Evolutionary conservation across 2,113 vertebrate species (phyloP), one percentile per base, ranked within the genome.

Genomic region (Nesogale talazaci): DNA sequence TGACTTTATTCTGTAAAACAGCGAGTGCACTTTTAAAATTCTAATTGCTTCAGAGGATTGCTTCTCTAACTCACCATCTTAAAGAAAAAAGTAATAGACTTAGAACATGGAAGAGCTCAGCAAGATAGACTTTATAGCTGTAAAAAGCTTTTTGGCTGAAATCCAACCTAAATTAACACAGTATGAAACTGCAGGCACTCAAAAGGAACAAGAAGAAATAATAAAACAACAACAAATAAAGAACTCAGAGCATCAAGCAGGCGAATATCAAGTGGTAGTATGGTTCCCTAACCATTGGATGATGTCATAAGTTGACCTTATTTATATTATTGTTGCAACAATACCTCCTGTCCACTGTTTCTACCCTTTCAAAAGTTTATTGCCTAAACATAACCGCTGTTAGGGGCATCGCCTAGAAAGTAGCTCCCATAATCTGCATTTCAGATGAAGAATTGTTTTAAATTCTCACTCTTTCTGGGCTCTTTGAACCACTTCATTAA

Each of bases 71-170:
- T 86, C 22, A 9, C 42, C 6, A 52, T 87, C 38, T 65, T 90
- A 9, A 61, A 90, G n/a, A 78, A 38, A 74, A 38, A 74, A 22
- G n/a, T 23, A 38, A 56, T 52, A 75, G 56, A 92, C n/a, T 65
- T 15, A 63, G 1, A 87, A 74, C 42, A 70, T 25, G 17, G 57
- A 76, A 38, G 36, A 31, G 29, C 36, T 82, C 34, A 40, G 36
- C 22, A 74, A 69, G 86, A 36, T 67, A 67, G 34, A 69, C 42
- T 34, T 92, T 67, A 40, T 31, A 83, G 20, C 27, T 74, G 11
- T 27, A 83, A 52, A 86, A 67, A 23, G 59, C 40, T 52, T 17
- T 87, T 52, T 69, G 67, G n/a, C 80, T 92, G 86, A 82, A 85
- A 82, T 0, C 7, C 29, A 88, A 3, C 42, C n/a, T 87, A 87